Base-by-base conservation (phyloP, 2,113 vertebrate genomes). In the Lepisosteus oculatus region DNA sequence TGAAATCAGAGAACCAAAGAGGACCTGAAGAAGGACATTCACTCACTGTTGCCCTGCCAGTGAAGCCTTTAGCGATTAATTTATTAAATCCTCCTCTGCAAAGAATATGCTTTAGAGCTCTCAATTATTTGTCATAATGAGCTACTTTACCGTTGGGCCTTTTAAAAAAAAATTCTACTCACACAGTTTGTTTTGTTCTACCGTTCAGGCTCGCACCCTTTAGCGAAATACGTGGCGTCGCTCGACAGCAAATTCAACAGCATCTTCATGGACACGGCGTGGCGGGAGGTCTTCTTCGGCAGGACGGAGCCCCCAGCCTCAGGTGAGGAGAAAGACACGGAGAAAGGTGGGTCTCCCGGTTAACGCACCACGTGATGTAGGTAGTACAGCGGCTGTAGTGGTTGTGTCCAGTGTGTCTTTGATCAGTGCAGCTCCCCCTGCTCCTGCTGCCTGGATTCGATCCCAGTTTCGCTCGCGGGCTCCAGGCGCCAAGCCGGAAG, bases 231-330 rank as follows among this genome's bases (percentile, higher is more conserved):
- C 3, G 77, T 92, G 86, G 90, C 91, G 43, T 90, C 89, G 0
- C 85, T 92, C 9, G 91, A 93, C 78, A 84, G 87, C 84, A 84
- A 81, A 67, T 93, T 90, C 81, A 90, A 85, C 85, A 82, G 69
- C 77, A 84, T 90, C 78, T 93, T 93, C 70, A 90, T 92, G 91
- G 92, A 93, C 82, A 85, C 89, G 0, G 87, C 87, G 0, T 93
- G 92, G 92, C 87, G 89, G 81, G 92, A 93, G 76, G 78, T 90
- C 79, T 93, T 90, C 79, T 93, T 92, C 85, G 85, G 87, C 80
- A 84, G 88, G 80, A 84, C 83, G 6, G 92, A 93, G 51, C 87
- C 89, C 61, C 89, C 92, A 4, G 3, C 79, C 42, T 80, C 89
- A 83, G 90, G 92, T 92, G 80, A 41, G 73, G 67, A 7, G 7